Evolutionary conservation across 2,113 vertebrate species (phyloP), one percentile per base, ranked within the genome.

Genomic region (Marcusenius ussheri): DNA sequence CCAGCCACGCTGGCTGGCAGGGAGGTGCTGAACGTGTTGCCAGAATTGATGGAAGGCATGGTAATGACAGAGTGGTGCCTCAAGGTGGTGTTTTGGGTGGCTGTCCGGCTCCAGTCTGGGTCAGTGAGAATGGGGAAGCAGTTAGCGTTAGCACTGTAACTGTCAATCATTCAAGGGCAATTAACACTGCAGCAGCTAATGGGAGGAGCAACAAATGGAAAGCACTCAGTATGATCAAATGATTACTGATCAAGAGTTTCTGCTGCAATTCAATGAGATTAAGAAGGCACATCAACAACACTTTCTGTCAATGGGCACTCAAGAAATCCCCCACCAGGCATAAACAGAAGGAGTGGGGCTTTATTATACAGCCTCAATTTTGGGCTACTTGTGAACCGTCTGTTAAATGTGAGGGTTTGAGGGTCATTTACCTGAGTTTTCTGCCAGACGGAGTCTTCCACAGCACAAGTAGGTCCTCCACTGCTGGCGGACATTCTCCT

Each of bases 391-490:
- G 15, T 21, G 5, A 19, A 11, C 31, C 2, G 0, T 88, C 7
- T 19, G 9, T 45, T 13, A 66, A 24, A 31, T 19, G 13, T 42
- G 15, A 19, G 42, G 7, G 13, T 10, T 62, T 19, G n/a, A 13
- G 13, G 4, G 21, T 13, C 17, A 92, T 11, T 39, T 83, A 97
- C 98, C 98, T 92, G 97, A 98, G 93, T 98, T 98, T 95, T 99
- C 97, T 92, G 97, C 94, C 92, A 98, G 93, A 87, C 97, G 96
- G 84, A 97, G 95, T 77, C 93, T 97, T n/a, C 98, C 98, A 94
- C 98, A 99, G 93, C 98, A 99, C 21, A 99, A 95, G 35, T 98
- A 97, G 0, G 95, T 97, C 91, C 97, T 97, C 98, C 98, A 99
- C 80, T 99, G 97, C 84, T 96, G 96, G 70, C 96, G 97, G 70